Conservation (phyloP, 1,140 invertebrate species). For the Cyphomyrmex costatus region DNA sequence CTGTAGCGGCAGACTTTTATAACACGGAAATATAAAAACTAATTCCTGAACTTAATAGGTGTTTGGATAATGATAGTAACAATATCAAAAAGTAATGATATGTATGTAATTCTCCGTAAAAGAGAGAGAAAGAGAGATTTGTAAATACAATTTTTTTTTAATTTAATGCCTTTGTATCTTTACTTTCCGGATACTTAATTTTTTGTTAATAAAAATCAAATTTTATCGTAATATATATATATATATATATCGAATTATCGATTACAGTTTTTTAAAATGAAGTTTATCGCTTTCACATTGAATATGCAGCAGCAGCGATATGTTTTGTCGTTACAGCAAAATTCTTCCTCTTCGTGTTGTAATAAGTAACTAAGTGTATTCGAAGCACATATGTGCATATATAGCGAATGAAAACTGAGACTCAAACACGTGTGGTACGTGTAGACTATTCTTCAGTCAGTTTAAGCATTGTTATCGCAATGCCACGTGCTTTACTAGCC, state of each 20-base stretch:
- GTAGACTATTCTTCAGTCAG: neutral
- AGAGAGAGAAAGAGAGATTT: no score
- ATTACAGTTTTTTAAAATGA: neutral
- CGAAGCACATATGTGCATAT: constrained; percentile 2
- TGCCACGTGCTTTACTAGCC: neutral
- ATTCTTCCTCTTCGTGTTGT: constrained; percentile 24
- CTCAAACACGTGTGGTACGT: neutral
- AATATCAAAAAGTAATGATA: no score
- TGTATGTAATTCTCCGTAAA: no score
- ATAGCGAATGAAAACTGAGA: constrained; percentile 42
- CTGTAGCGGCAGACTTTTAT: no score
- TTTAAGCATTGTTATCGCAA: constrained; percentile 31
- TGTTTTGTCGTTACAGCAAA: constrained; percentile 17
- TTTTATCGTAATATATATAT: constrained; percentile 1
- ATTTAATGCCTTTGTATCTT: no score
- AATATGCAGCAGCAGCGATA: neutral
- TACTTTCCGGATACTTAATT: neutral
- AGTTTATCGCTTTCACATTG: constrained; percentile 2
- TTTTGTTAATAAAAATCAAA: neutral
- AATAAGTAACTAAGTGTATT: constrained; percentile 19
- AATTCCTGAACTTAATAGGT: no score
- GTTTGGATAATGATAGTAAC: no score
- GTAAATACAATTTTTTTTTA: no score
- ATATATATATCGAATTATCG: neutral
- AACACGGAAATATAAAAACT: no score